phyloP scores from a whole-genome alignment of 2,113 vertebrate genomes.

The Festucalex cinctus region DNA sequence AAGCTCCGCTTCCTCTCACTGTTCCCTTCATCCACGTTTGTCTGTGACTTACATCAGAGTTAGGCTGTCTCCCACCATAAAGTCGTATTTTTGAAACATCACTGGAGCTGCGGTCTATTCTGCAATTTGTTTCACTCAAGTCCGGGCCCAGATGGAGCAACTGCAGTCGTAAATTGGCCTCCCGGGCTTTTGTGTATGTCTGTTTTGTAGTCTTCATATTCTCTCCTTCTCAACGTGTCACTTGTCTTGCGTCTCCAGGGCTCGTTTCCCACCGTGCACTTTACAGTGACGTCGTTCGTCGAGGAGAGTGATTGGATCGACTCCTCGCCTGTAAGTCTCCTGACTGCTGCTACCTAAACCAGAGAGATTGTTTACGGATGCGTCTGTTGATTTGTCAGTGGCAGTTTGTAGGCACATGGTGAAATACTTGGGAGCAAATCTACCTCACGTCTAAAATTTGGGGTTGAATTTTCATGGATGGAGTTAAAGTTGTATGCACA shows the following conservation, averaged over 20 bases:
- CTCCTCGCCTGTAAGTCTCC: slow-evolving; percentile 60
- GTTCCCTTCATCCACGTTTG: slow-evolving; percentile 53
- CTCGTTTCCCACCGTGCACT: slow-evolving; percentile 90
- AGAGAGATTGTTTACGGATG: background rate
- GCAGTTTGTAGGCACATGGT: background rate
- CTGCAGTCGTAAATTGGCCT: slow-evolving; percentile 56
- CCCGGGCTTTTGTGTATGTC: slow-evolving; percentile 41
- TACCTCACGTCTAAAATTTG: too few relatives aligned
- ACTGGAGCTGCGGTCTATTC: slow-evolving; percentile 49
- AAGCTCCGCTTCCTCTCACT: slow-evolving; percentile 35
- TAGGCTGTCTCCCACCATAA: slow-evolving; percentile 56
- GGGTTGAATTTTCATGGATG: too few relatives aligned
- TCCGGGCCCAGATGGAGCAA: slow-evolving; percentile 47
- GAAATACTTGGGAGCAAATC: too few relatives aligned
- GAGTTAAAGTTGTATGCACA: too few relatives aligned
- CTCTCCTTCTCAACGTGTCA: slow-evolving; percentile 36
- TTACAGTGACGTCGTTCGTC: slow-evolving; percentile 85
- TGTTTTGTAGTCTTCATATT: slow-evolving; percentile 44
- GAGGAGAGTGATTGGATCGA: slow-evolving; percentile 72
- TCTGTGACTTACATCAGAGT: slow-evolving; percentile 54
- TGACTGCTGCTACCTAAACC: background rate
- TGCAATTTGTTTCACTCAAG: slow-evolving; percentile 53
- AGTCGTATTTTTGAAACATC: slow-evolving; percentile 66
- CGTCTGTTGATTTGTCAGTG: background rate
- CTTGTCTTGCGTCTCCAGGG: slow-evolving; percentile 72